A percentile compares a stretch with the other conserved stretches of the same genome.
Conservation (phyloP, 2,113 vertebrate genomes). For the Brachyistius frenatus region DNA sequence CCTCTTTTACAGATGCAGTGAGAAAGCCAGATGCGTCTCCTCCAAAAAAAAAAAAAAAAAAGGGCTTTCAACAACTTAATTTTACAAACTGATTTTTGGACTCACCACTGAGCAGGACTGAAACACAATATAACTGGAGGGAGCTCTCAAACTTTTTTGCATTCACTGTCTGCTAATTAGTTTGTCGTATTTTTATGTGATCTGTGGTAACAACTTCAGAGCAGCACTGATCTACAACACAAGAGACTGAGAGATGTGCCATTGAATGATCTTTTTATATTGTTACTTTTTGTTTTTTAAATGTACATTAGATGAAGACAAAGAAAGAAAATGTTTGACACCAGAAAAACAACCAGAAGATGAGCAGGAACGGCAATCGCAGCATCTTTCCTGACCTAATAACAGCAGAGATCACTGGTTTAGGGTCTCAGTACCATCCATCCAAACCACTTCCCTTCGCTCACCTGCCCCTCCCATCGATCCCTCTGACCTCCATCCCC, state of each 20-base stretch:
- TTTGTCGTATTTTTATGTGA: neutral
- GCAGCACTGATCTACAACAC: neutral
- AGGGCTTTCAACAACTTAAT: conserved; percentile 46
- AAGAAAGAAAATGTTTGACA: neutral
- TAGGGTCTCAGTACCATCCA: conserved; percentile 4
- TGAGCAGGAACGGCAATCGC: no score
- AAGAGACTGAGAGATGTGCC: neutral
- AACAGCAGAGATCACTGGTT: conserved; percentile 25
- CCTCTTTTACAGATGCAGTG: conserved; percentile 66
- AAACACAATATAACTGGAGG: conserved; percentile 2
- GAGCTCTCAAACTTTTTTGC: neutral
- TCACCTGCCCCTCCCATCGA: conserved; percentile 41
- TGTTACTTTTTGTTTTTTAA: neutral
- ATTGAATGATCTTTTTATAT: neutral
- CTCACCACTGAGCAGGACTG: neutral
- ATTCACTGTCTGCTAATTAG: neutral
- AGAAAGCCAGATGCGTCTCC: conserved; percentile 63
- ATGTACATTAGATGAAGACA: neutral
- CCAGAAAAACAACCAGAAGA: no score
- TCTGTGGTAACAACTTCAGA: neutral
- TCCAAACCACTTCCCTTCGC: conserved; percentile 6
- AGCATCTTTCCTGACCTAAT: no score
- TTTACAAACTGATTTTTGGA: conserved; percentile 41
- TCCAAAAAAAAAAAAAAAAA: conserved; percentile 24
- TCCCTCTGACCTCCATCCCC: conserved; percentile 75